Evolutionary conservation across 2,113 vertebrate species (phyloP), one percentile per base, ranked within the genome.

Genomic region (Isurus oxyrinchus): DNA sequence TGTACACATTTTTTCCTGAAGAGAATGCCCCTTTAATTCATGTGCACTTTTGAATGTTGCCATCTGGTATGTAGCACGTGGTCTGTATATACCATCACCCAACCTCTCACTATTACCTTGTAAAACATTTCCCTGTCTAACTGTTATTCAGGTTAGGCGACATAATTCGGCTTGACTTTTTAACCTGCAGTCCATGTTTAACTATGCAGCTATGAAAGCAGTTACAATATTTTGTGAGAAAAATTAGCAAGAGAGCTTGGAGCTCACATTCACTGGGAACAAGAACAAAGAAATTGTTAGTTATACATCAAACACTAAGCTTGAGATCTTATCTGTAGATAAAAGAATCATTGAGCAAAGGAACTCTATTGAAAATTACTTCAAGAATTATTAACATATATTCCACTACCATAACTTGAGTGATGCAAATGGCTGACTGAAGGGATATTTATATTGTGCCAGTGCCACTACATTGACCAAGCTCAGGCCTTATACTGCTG

Each of bases 371-470:
- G 57, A 59, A 91, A 61, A n/a, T 91, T 91, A 91, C 55, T 31
- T 61, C 57, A 16, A 59, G 88, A 91, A 91, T 91, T 91, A 91
- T 91, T 91, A 91, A 91, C 57, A 91, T 31, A 6, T n/a, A 57
- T 59, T 91, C 88, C 19, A n/a, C 59, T 61, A n/a, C 88, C 55
- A 61, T 57, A 59, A 11, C 35, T 90, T 57, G 87, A 10, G 87
- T 25, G 31, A 90, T 14, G 87, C 27, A 57, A 6, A 35, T 90
- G 53, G 31, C 59, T 57, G 27, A 90, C 27, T 84, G 10, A 55
- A 7, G 25, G 49, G 10, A 25, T 23, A 57, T 91, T 91, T 61
- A 91, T 40, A 61, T 61, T 35, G 59, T 57, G 31, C 57, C 55
- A 61, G 0, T 13, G 11, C 31, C 11, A 59, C 14, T 91, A 49